Evolutionary conservation across 2,113 vertebrate genomes (phyloP).

Genomic region (Tylochromis polylepis): DNA sequence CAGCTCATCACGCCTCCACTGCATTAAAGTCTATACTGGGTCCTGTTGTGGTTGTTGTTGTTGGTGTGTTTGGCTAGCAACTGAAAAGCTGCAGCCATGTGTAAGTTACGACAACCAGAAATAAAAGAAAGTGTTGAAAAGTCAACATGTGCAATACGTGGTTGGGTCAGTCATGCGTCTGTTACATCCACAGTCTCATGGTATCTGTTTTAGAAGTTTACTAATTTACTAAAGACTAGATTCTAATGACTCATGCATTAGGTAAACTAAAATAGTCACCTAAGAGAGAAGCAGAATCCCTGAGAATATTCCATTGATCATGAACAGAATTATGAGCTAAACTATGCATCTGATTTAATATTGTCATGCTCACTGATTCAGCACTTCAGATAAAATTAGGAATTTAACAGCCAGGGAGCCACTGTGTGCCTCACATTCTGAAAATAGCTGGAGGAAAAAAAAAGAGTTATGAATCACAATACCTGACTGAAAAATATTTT

Average conservation of each 20-base stretch:
- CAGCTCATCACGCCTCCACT: too few species aligned
- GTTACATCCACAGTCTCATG: not conserved
- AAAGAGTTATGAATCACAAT: not conserved
- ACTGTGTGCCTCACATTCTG: not conserved
- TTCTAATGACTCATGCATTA: not conserved
- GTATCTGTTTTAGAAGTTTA: not conserved
- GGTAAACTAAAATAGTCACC: not conserved
- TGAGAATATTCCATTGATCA: not conserved
- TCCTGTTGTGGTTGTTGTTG: too few species aligned
- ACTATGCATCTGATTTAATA: not conserved
- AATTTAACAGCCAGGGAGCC: not conserved
- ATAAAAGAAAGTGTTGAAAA: too few species aligned
- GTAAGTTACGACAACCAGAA: too few species aligned
- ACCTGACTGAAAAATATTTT: not conserved
- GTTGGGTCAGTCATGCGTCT: too few species aligned
- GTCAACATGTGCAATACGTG: too few species aligned
- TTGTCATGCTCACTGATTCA: not conserved
- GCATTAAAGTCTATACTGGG: too few species aligned
- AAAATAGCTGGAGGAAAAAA: not conserved
- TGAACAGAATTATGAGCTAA: not conserved
- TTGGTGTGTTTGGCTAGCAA: too few species aligned
- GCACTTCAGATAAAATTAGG: not conserved
- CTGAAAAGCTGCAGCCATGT: too few species aligned
- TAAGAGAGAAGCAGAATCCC: not conserved
- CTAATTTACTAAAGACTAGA: not conserved